Conservation (phyloP, 2,113 vertebrate genomes). For the Chaetodon trifascialis region DNA sequence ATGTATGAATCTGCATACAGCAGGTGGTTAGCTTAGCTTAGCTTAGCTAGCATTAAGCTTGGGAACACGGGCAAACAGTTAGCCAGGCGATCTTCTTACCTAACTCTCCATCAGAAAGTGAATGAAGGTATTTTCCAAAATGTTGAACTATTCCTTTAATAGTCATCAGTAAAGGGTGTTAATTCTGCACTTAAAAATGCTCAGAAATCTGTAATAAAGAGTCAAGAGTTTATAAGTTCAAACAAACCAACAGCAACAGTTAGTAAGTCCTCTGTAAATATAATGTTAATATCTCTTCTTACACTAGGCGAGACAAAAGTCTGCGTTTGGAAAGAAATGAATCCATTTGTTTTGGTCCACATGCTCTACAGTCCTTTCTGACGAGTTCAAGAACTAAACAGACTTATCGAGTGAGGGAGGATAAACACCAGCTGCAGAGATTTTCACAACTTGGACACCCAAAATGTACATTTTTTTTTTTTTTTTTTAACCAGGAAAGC, state of each 20-base stretch:
- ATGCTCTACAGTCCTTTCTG: background rate
- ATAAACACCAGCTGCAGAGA: background rate
- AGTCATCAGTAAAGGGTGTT: background rate
- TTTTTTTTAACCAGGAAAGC: background rate
- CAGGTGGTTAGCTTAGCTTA: background rate
- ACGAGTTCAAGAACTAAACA: background rate
- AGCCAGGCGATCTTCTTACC: background rate
- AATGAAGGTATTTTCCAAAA: background rate
- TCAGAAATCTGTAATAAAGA: background rate
- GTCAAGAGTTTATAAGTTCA: background rate
- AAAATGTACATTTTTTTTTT: background rate
- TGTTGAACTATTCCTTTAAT: background rate
- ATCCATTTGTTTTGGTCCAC: background rate
- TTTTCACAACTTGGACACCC: conserved; percentile 1
- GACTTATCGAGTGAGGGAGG: too few species aligned
- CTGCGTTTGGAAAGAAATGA: background rate
- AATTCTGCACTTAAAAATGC: background rate
- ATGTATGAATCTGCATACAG: background rate
- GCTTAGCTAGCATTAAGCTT: background rate
- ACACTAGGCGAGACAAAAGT: background rate
- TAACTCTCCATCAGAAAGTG: background rate
- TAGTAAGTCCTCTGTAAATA: background rate
- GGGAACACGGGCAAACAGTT: background rate
- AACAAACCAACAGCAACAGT: background rate
- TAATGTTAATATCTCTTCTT: background rate